phyloP scores from a whole-genome alignment of 2,113 vertebrate species.

The Oryzias woworae region DNA sequence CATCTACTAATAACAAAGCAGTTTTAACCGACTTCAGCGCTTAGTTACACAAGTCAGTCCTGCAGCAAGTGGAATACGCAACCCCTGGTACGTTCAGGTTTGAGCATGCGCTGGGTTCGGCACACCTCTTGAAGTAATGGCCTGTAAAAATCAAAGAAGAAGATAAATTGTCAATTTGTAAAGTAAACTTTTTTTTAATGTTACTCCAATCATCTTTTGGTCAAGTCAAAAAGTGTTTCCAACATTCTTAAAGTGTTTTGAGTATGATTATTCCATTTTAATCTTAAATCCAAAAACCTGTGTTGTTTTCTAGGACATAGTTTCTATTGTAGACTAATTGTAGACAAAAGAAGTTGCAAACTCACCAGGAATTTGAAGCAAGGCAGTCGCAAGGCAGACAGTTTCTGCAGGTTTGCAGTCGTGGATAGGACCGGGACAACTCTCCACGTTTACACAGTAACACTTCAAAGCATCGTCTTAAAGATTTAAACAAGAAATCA shows the following conservation, averaged over 20 bases:
- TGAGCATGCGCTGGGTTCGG: background rate
- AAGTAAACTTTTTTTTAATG: too few relatives aligned
- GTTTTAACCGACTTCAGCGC: background rate
- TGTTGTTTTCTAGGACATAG: too few relatives aligned
- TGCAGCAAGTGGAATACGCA: slow-evolving; percentile 1
- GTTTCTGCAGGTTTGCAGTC: background rate
- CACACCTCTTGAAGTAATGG: background rate
- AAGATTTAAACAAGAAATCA: background rate
- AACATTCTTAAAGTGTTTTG: too few relatives aligned
- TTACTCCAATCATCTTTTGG: too few relatives aligned
- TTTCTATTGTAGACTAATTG: too few relatives aligned
- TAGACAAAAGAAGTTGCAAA: background rate
- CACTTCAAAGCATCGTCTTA: slow-evolving; percentile 14
- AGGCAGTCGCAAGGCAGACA: slow-evolving; percentile 1
- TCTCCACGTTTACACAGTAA: slow-evolving; percentile 1
- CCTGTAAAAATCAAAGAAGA: background rate
- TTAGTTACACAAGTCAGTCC: slow-evolving; percentile 16
- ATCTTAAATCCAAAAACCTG: too few relatives aligned
- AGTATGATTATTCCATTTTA: too few relatives aligned
- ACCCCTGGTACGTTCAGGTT: fast-evolving
- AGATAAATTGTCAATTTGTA: too few relatives aligned
- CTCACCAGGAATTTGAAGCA: background rate
- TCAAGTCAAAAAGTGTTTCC: too few relatives aligned
- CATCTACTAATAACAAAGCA: background rate
- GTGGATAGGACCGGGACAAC: background rate